Evolutionary conservation across 2,113 vertebrate genomes (phyloP).

Genomic region (Lepus europaeus): DNA sequence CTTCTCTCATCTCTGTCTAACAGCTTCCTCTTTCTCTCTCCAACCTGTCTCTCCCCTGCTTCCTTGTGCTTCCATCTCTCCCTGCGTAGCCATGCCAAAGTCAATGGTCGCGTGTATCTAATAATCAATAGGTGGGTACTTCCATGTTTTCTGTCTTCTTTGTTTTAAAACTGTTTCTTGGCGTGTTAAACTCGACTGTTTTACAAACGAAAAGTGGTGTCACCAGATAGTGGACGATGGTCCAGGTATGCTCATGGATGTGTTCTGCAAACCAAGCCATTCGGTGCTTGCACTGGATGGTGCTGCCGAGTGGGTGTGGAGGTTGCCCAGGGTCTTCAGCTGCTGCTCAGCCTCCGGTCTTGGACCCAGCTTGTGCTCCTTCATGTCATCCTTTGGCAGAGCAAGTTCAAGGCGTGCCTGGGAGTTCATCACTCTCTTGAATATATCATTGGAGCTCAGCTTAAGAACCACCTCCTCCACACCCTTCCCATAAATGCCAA

Average conservation of each 20-base stretch:
- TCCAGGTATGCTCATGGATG: conserved; percentile 60
- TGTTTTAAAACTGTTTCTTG: conserved; percentile 48
- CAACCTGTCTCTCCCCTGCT: conserved; percentile 83
- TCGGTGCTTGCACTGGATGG: neutral
- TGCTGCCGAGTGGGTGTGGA: neutral
- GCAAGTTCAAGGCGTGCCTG: neutral
- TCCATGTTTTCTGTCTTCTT: conserved; percentile 86
- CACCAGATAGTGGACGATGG: conserved; percentile 43
- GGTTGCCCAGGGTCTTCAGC: conserved; percentile 63
- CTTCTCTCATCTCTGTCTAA: conserved; percentile 80
- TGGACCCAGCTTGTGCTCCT: neutral
- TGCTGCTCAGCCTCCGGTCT: conserved; percentile 38
- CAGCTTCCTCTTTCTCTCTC: conserved; percentile 86
- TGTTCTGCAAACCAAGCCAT: conserved; percentile 46
- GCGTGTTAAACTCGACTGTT: conserved; percentile 60
- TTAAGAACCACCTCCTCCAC: conserved; percentile 67
- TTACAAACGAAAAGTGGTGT: conserved; percentile 66
- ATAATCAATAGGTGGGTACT: conserved; percentile 99
- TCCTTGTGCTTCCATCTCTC: conserved; percentile 85
- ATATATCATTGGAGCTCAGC: conserved; percentile 60
- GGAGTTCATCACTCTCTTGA: neutral
- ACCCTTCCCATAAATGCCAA: neutral
- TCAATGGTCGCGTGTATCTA: conserved; percentile 98
- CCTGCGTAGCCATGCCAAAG: conserved; percentile 96
- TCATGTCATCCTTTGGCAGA: neutral